Evolutionary conservation across 1,140 invertebrate genomes (phyloP), one percentile per base, ranked within the genome.

Genomic region (Calliphora vicina): DNA sequence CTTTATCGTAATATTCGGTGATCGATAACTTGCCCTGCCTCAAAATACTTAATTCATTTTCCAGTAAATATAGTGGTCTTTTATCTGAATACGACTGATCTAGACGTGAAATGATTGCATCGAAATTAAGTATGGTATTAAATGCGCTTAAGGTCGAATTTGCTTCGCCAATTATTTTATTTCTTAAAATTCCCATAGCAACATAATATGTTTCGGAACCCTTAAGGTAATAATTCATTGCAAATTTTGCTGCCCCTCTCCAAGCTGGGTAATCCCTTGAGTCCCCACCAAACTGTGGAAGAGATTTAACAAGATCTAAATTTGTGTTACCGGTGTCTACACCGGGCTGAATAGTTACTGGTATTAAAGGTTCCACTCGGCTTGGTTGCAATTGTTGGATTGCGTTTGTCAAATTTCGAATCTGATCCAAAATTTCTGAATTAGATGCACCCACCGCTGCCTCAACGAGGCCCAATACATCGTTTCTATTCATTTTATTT

Each of bases 111-210:
- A 84, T 26, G 2, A 84, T 84, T 45, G 83, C 81, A 8, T 82
- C 29, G 26, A 84, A 84, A 43, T 84, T 84, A 5, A 84, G 20
- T 35, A 42, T 23, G 23, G 81, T 84, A n/a, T 82, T 84, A 73
- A 80, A 82, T 2, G 73, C 23, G 9, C 23, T 25, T 15, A 84
- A 29, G 12, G n/a, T 80, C 35, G 23, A 50, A n/a, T 74, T 71
- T 17, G 80, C 81, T n/a, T 71, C 2, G 20, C 45, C 73, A 4
- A 72, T 82, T 42, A 84, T 84, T 80, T 84, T 84, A 25, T 82
- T 82, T 5, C 81, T 12, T 12, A 84, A 26, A 72, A 84, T 84
- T 13, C 35, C 74, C 42, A 82, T 72, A 6, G 81, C 81, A 43
- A 81, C 17, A 84, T 67, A 82, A 82, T 82, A 80, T 35, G 23